phyloP scores from a whole-genome alignment of 2,888 invertebrate species.

The Abrostola triplasia region DNA sequence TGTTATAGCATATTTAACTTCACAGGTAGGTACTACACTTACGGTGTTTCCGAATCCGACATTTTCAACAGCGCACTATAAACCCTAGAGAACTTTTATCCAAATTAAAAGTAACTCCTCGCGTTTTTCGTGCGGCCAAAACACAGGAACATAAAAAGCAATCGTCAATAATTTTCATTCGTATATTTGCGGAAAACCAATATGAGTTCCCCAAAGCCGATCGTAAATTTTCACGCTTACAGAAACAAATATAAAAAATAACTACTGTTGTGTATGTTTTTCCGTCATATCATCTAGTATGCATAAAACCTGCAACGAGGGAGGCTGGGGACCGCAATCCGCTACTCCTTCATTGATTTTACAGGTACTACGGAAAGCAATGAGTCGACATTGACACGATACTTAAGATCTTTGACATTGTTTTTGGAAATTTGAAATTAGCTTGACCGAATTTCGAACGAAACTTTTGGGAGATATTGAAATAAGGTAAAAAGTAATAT shows the following conservation, averaged over 20 bases:
- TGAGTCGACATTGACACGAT: slow-evolving; percentile 49
- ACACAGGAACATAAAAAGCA: slow-evolving; percentile 55
- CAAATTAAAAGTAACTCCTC: slow-evolving; percentile 49
- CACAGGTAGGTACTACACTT: too few relatives aligned
- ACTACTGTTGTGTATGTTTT: slow-evolving; percentile 60
- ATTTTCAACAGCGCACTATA: slow-evolving; percentile 15
- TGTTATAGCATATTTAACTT: too few relatives aligned
- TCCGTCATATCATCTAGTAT: slow-evolving; percentile 58
- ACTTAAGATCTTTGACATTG: slow-evolving; percentile 10
- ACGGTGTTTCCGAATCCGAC: slow-evolving; percentile 7
- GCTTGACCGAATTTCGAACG: too few relatives aligned
- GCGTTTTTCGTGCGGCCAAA: slow-evolving; percentile 37
- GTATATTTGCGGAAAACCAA: slow-evolving; percentile 58
- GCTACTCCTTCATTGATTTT: slow-evolving; percentile 71
- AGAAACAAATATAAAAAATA: slow-evolving; percentile 60
- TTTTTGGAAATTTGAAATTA: not conserved
- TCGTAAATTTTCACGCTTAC: slow-evolving; percentile 60
- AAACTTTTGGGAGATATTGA: not conserved
- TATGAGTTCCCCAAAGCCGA: slow-evolving; percentile 57
- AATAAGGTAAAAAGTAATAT: not conserved
- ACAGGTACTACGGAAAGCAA: slow-evolving; percentile 55
- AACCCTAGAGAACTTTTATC: slow-evolving; percentile 49
- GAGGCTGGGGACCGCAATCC: slow-evolving; percentile 58
- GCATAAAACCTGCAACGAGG: slow-evolving; percentile 59
- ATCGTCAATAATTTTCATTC: slow-evolving; percentile 59